These are phyloP conservation scores for Camelus bactrianus DNA, from an alignment of 2,113 vertebrate species.

Conservation along the genomic window DNA sequence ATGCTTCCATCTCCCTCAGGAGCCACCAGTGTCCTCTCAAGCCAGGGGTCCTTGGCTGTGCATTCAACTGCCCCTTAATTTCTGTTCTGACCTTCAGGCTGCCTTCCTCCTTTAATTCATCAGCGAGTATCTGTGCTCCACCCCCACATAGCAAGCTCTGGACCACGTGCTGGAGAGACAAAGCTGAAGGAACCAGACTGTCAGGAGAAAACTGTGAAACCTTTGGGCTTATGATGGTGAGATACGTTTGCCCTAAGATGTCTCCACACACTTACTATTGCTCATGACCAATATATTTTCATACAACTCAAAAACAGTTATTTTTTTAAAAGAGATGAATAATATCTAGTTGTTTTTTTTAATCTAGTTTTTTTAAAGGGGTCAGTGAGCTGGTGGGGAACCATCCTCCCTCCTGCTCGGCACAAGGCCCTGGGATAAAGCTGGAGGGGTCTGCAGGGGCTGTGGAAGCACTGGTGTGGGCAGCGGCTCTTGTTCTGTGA, in stretches of 20 bases:
- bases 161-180: background rate
- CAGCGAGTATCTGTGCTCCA: background rate
- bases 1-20: background rate
- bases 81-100: background rate
- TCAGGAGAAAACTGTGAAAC: background rate
- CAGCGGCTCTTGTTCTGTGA: background rate
- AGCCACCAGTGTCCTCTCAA: background rate
- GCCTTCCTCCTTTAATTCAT: background rate
- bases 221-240: background rate
- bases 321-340: background rate
- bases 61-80: background rate
- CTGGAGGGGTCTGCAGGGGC: background rate
- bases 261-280: background rate
- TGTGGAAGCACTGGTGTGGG: fast-evolving
- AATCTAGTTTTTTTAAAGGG: background rate
- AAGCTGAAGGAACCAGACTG: background rate
- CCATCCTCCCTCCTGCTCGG: background rate
- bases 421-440: background rate
- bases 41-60: fast-evolving
- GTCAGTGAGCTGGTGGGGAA: background rate
- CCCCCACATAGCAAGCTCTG: background rate
- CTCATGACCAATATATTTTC: background rate
- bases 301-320: background rate
- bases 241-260: background rate
- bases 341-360: background rate